Base-by-base conservation (phyloP, 2,888 invertebrate species). In the Tiliacea aurago region DNA sequence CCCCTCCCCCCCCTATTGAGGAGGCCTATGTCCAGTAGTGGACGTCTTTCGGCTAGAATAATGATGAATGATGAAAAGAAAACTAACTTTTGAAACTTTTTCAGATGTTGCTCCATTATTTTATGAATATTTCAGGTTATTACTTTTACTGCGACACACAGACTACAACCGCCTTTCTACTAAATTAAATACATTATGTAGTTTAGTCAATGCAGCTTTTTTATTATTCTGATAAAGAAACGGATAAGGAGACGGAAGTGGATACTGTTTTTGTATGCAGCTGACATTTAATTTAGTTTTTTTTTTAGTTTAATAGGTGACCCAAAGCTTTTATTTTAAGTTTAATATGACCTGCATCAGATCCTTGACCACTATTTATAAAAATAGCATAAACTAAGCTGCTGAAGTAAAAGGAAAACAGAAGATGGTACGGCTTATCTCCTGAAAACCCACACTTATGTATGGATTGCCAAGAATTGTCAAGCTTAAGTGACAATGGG, bases 171-270 rank as follows among this genome's bases (percentile, higher is more conserved):
- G 23, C 0, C n/a, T 18, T 18, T 10, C 20, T 33, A 20, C 1
- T 7, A 68, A 51, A 51, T 33, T 4, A 15, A 23, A 18, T 20
- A 18, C 5, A 23, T 37, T 28, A 2, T 28, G 11, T 9, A 28
- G 1, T 15, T 20, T 20, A 33, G 1, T 20, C 1, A 47, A 1
- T 70, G 4, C 15, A 28, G 0, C 3, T n/a, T 63, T 76, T 64
- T 55, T 55, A 41, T 53, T 51, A 55, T 5, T 37, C 47, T n/a
- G 5, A 13, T 53, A n/a, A 43, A n/a, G 33, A 66, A 78, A 63
- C 71, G 43, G 49, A 78, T 59, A 58, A 49, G 15, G 5, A 78
- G n/a, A n/a, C 83, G 83, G 83, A 79, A 71, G 65, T 83, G 23
- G 13, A 15, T 1, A 41, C 1, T 53, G 45, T 49, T 33, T 74